A percentile compares a stretch with the other conserved stretches of the same genome.
Evolutionary conservation across 2,113 vertebrate genomes (phyloP).

Genomic region (Bos indicus): DNA sequence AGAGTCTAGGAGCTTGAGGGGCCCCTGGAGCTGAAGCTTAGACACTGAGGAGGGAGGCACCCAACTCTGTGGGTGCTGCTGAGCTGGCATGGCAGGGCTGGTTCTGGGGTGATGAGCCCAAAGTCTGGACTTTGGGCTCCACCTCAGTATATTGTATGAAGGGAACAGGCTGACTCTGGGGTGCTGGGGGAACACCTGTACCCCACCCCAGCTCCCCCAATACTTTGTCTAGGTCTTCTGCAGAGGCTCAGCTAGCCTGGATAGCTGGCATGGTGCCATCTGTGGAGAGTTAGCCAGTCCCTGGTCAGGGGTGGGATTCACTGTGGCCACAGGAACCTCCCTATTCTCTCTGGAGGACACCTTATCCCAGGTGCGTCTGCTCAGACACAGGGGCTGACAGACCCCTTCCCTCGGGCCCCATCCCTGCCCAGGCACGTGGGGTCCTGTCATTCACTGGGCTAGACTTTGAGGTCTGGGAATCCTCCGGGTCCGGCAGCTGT

Average conservation of each 20-base stretch:
- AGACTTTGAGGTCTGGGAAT: background rate
- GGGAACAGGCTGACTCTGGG: too few relatives aligned
- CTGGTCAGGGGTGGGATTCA: background rate
- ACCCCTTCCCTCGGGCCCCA: background rate
- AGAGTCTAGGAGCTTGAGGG: background rate
- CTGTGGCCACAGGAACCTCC: background rate
- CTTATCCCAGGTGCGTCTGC: background rate
- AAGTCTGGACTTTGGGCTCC: background rate
- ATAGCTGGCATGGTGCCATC: background rate
- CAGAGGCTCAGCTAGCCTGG: background rate
- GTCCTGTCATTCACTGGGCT: background rate
- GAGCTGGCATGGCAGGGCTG: background rate
- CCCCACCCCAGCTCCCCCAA: background rate
- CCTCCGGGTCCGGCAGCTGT: background rate
- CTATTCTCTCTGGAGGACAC: background rate
- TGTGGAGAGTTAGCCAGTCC: background rate
- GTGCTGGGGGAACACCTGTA: too few relatives aligned
- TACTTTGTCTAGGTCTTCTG: background rate
- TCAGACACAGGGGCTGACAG: background rate
- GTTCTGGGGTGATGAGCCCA: background rate
- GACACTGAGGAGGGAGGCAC: accelerated
- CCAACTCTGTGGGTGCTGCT: background rate
- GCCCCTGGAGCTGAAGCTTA: background rate
- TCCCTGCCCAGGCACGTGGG: background rate
- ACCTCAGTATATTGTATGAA: accelerated